Conservation (phyloP, 2,797 vertebrate genomes). For the Trachurus trachurus region DNA sequence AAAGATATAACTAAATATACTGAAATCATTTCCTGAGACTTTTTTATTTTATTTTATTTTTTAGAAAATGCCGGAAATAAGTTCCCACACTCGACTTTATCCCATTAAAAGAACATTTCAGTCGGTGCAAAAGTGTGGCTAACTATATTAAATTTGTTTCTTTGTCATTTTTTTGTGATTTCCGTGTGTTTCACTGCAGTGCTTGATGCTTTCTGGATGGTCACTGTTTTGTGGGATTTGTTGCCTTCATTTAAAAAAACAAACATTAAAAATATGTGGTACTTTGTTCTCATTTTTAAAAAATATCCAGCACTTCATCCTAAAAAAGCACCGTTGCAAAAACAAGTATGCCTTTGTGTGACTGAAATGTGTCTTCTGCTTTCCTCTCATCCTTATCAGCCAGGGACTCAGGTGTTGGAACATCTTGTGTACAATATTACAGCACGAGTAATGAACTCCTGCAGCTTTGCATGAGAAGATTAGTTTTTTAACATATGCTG, state of each 20-base stretch:
- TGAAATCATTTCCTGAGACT: not conserved
- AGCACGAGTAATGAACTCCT: conserved; percentile 2
- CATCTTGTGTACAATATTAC: not conserved
- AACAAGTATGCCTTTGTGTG: too few species aligned
- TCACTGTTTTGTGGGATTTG: not conserved
- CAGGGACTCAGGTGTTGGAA: not conserved
- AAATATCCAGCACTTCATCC: too few species aligned
- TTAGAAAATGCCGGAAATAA: not conserved
- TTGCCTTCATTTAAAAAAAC: too few species aligned
- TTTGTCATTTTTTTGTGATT: too few species aligned
- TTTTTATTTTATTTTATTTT: not conserved
- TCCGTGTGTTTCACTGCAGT: not conserved
- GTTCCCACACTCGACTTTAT: not conserved
- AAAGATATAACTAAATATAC: not conserved
- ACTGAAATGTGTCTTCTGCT: not conserved
- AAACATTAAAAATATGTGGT: too few species aligned
- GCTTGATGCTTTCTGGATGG: not conserved
- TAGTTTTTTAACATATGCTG: not conserved
- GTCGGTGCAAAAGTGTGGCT: not conserved
- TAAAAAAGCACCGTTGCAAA: too few species aligned
- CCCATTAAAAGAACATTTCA: not conserved
- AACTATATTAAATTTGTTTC: too few species aligned
- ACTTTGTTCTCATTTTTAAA: too few species aligned
- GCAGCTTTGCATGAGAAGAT: conserved; percentile 2
- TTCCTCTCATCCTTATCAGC: not conserved